Base-by-base conservation (phyloP, 2,113 vertebrate species). In the Sapajus apella region DNA sequence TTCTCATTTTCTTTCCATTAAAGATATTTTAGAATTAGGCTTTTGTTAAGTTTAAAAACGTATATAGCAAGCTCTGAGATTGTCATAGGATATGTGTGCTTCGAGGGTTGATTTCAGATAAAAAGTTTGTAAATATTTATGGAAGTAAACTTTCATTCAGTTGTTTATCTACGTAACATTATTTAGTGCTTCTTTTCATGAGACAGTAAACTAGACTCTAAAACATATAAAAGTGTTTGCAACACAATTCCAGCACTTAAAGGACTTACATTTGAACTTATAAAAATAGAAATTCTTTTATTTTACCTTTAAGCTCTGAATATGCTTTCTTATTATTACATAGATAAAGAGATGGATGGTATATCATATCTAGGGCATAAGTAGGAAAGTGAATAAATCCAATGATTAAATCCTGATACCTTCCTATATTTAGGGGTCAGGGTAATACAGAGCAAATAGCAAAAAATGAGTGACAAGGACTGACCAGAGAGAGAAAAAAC, bases 1-100 rank as follows among this genome's bases (percentile, higher is more conserved):
- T n/a, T 37, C 47, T 25, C 27, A 55, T 72, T 90, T 70, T 50
- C 12, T 75, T 87, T 89, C 86, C 40, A 84, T 52, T 82, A 80
- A 8, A 96, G 25, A n/a, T 70, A 68, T 72, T 82, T 92, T 96
- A 32, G 30, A 75, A 83, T 79, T 93, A 66, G n/a, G 9, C 1
- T 95, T 91, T 56, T 43, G 8, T 85, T 68, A 96, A 76, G 3
- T 75, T 94, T 52, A 75, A 95, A 93, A 56, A 87, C 77, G 64
- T 13, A 45, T 47, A 45, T 47, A 76, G 55, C 14, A 55, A 90
- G 4, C 5, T 80, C 18, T 91, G 21, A 91, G 92, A 45, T 40
- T 86, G 0, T 87, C 76, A 9, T 68, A 66, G 47, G 9, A 66
- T 73, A 32, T 52, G 43, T 91, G 11, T 94, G 21, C 3, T 61